Evolutionary conservation across 2,113 vertebrate genomes (phyloP), one percentile per base, ranked within the genome.

Genomic region (Galemys pyrenaicus): DNA sequence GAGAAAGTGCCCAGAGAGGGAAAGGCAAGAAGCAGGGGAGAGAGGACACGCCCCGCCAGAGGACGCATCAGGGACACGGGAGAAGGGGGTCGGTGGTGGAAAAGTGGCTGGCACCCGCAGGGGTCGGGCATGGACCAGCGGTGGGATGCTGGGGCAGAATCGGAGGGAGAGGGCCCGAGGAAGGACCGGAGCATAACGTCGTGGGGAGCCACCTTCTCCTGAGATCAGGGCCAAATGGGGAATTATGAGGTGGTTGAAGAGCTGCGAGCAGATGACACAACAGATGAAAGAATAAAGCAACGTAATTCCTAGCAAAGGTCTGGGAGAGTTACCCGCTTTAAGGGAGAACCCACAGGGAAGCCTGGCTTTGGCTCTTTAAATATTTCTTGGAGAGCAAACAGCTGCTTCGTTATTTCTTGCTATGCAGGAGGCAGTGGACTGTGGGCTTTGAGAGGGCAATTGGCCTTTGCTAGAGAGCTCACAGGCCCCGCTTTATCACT

Each of bases 101-200:
- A 46, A 58, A 62, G 20, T 37, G 44, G 32, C 30, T 17, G 8
- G 20, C 71, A 4, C 19, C 56, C 54, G 10, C 56, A 46, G 16
- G 60, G 16, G 39, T 15, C 16, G 6, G 26, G 9, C 28, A 3
- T 0, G 20, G 78, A 44, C 28, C 58, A 16, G 8, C 3, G 28
- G 5, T 0, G 35, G 44, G 35, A 62, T 9, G 8, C 4, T 26
- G 19, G n/a, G n/a, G n/a, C n/a, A n/a, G n/a, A 5, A 10, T 0
- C 6, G 19, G 58, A 28, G 26, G 6, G 37, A 9, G 39, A 0
- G 7, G 9, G 12, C 20, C 28, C 1, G 16, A 19, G 32, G 51
- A 2, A 32, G 11, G 41, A 15, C 5, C 0, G 28, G 10, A 1
- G 9, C 10, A 2, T 20, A 26, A 15, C 0, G 2, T 24, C 8